Conservation (phyloP, 2,888 invertebrate species). For the Bibio marci region DNA sequence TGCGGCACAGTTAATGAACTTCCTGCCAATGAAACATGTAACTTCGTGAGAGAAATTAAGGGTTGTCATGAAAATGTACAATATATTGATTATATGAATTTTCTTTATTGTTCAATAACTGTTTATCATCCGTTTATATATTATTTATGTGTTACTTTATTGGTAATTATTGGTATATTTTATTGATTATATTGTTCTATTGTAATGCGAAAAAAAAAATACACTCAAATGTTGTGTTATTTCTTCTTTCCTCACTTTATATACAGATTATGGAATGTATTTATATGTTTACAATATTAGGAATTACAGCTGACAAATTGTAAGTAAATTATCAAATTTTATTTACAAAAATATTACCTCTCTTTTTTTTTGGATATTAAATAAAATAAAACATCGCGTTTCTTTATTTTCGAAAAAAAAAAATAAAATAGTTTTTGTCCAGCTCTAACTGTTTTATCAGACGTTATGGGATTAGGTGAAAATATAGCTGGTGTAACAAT, state of each 20-base stretch:
- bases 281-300: conserved; percentile 35
- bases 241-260: too few relatives aligned
- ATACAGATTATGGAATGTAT: conserved; percentile 30
- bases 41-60: conserved; percentile 20
- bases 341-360: not conserved
- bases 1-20: conserved; percentile 25
- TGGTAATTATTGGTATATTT: not conserved
- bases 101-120: conserved; percentile 25
- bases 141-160: not conserved
- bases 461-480: conserved; percentile 31
- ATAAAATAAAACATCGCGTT: too few relatives aligned
- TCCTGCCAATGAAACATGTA: conserved; percentile 19
- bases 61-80: conserved; percentile 19
- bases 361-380: too few relatives aligned
- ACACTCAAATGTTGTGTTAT: too few relatives aligned
- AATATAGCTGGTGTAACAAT: conserved; percentile 47
- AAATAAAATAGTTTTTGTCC: conserved; percentile 32
- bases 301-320: conserved; percentile 39
- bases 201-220: too few relatives aligned
- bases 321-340: conserved; percentile 20
- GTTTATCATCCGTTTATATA: conserved; percentile 7
- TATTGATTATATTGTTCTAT: conserved; percentile 15
- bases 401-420: not conserved
- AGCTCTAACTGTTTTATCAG: conserved; percentile 31
- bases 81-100: conserved; percentile 22